These are phyloP conservation scores for Aphelenchoides fujianensis DNA, from an alignment of 1,140 invertebrate species.

Conservation along the genomic window DNA sequence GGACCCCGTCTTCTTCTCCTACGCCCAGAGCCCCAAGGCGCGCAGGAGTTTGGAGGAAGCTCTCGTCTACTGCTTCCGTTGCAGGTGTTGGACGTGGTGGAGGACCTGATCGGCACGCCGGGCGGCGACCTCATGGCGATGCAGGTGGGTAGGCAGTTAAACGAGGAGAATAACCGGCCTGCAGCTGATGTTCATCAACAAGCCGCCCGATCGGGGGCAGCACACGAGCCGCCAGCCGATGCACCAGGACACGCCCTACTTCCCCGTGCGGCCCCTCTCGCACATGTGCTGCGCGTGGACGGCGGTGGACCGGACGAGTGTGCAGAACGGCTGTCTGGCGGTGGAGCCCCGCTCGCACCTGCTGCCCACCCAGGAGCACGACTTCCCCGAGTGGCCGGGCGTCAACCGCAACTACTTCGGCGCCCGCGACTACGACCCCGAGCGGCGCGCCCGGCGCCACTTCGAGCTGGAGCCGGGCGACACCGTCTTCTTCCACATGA, in stretches of 20 bases:
- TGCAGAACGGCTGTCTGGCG: background rate
- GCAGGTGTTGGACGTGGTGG: slow-evolving; percentile 69
- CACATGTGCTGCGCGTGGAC: slow-evolving; percentile 66
- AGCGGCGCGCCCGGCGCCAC: background rate
- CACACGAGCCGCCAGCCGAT: slow-evolving; percentile 73
- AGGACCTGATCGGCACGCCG: slow-evolving; percentile 74
- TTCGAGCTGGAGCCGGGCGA: background rate
- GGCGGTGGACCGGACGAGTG: slow-evolving; percentile 62
- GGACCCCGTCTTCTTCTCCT: slow-evolving; percentile 71
- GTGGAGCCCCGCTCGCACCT: background rate
- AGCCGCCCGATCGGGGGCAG: slow-evolving; percentile 66
- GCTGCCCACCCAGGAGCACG: background rate
- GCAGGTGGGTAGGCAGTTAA: too few relatives aligned
- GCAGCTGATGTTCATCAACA: slow-evolving; percentile 66
- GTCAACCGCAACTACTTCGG: background rate
- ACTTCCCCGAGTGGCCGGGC: background rate
- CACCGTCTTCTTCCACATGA: background rate
- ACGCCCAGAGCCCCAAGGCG: slow-evolving; percentile 69
- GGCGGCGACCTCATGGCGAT: too few relatives aligned
- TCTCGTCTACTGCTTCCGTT: too few relatives aligned
- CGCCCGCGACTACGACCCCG: background rate
- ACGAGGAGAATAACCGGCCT: too few relatives aligned
- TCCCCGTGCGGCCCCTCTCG: slow-evolving; percentile 65
- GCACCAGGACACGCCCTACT: slow-evolving; percentile 68
- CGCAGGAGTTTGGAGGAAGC: too few relatives aligned